Conservation (phyloP, 2,888 invertebrate species). For the Stegophylla sp. region DNA sequence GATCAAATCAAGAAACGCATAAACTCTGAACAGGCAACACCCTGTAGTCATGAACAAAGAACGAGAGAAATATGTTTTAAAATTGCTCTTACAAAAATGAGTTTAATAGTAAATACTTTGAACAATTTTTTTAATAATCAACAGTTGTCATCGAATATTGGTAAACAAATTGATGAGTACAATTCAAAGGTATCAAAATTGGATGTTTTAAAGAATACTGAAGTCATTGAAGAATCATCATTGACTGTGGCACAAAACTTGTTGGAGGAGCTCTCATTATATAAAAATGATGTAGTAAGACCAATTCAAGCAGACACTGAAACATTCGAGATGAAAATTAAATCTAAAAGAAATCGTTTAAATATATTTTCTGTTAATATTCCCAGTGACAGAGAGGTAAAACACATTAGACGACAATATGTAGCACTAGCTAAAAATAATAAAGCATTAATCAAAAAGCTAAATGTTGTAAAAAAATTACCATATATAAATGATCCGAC, state of each 20-base stretch:
- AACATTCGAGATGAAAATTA: neutral
- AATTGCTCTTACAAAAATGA: neutral
- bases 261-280: slow-evolving; percentile 30
- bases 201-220: neutral
- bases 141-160: neutral
- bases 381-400: neutral
- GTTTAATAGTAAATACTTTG: neutral
- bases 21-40: neutral
- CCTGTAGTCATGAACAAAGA: neutral
- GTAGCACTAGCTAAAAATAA: slow-evolving; percentile 39
- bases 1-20: slow-evolving; percentile 23
- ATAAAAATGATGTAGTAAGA: slow-evolving; percentile 29
- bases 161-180: slow-evolving; percentile 21
- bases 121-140: neutral
- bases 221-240: neutral
- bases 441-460: slow-evolving; percentile 14
- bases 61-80: slow-evolving; percentile 40
- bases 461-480: neutral
- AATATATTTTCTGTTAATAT: slow-evolving; percentile 23
- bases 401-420: slow-evolving; percentile 28
- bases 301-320: neutral
- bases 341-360: neutral
- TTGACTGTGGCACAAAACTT: neutral
- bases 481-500: slow-evolving; percentile 32
- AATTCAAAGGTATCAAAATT: slow-evolving; percentile 14